Percentiles rank a stretch among this genome's conserved stretches.
These are phyloP conservation scores for Mionectes olivaceus DNA, from an alignment of 2,797 vertebrate genomes.

Conservation along the genomic window DNA sequence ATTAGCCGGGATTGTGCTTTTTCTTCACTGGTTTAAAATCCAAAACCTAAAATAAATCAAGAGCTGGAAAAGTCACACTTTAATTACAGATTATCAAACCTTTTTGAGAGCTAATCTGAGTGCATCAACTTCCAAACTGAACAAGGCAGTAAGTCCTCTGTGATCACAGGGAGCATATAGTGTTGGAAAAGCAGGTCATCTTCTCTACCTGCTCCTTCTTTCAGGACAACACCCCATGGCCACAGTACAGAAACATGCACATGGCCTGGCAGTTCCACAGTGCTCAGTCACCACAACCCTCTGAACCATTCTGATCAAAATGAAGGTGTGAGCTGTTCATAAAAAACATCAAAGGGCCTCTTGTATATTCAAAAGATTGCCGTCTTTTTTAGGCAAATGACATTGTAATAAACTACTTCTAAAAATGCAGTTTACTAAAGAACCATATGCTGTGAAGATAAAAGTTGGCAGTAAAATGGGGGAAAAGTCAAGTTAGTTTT, in stretches of 20 bases:
- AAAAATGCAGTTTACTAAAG: not conserved
- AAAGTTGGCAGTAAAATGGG: not conserved
- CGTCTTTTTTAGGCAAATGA: not conserved
- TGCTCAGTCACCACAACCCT: not conserved
- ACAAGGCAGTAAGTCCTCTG: not conserved
- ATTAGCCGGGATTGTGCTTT: not conserved
- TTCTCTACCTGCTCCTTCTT: not conserved
- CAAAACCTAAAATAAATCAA: not conserved
- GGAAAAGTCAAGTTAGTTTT: not conserved
- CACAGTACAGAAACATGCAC: not conserved
- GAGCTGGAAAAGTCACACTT: not conserved
- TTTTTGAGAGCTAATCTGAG: not conserved
- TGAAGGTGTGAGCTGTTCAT: not conserved
- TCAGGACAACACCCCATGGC: accelerated
- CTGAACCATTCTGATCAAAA: not conserved
- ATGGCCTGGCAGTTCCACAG: not conserved
- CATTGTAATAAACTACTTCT: not conserved
- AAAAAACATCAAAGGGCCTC: not conserved
- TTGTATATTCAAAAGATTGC: not conserved
- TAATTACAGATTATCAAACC: not conserved
- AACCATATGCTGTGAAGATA: not conserved
- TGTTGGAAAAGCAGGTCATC: not conserved
- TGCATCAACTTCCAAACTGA: not conserved
- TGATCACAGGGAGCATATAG: not conserved
- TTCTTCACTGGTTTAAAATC: not conserved